Conservation (phyloP, 2,113 vertebrate genomes). For the Pantherophis guttatus region DNA sequence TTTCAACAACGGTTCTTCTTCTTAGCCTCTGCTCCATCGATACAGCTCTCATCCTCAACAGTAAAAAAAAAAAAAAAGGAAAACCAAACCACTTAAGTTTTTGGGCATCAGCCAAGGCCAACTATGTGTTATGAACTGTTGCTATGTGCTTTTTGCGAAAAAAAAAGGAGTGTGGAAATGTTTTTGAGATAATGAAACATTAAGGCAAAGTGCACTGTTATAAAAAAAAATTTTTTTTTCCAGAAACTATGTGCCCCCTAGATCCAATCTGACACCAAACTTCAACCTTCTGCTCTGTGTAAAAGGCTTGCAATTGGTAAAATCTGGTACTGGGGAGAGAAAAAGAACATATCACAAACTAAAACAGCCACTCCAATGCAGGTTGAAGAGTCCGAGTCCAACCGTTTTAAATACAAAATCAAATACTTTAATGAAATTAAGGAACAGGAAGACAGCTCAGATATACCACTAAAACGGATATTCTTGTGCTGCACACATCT, state of each 20-base stretch:
- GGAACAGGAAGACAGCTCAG: constrained; percentile 56
- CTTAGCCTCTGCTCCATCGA: not conserved
- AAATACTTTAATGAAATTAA: constrained; percentile 63
- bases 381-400: not conserved
- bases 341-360: not conserved
- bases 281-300: not conserved
- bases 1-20: not conserved
- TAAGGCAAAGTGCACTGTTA: not conserved
- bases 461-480: constrained; percentile 57
- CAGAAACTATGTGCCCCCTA: not conserved
- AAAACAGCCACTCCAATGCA: not conserved
- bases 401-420: constrained; percentile 54
- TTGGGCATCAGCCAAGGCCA: not conserved
- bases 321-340: not conserved
- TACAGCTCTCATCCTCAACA: not conserved
- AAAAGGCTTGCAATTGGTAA: not conserved
- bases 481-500: constrained; percentile 45
- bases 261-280: not conserved
- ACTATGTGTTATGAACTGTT: not conserved
- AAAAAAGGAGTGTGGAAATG: not conserved
- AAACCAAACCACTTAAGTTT: not conserved
- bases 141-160: not conserved
- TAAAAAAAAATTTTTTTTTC: not conserved
- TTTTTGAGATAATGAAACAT: not conserved
- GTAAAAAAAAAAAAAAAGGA: not conserved